Evolutionary conservation across 2,888 invertebrate genomes (phyloP).

Genomic region (Trachelus stipa): DNA sequence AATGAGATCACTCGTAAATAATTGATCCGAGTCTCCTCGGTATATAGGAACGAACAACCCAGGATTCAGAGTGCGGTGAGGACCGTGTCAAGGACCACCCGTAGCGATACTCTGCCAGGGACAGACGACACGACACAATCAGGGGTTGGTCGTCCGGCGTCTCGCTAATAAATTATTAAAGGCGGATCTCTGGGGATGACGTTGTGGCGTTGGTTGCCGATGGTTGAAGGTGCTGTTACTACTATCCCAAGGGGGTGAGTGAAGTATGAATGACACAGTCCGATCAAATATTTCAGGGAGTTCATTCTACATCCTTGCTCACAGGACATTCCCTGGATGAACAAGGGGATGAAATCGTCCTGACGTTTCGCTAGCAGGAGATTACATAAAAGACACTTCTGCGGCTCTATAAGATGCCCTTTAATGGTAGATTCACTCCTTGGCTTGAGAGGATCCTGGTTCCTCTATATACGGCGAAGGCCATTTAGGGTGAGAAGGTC

Average conservation of each 20-base stretch:
- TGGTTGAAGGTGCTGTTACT: background rate
- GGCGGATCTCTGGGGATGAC: conserved; percentile 63
- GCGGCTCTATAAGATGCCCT: background rate
- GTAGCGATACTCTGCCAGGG: conserved; percentile 56
- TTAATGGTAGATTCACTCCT: background rate
- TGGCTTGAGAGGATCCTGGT: background rate
- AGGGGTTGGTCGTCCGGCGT: conserved; percentile 35
- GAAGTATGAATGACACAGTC: background rate
- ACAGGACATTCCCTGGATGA: background rate
- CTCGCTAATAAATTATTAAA: conserved; percentile 67
- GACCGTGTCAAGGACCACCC: conserved; percentile 65
- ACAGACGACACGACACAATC: conserved; percentile 65
- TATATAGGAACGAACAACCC: conserved; percentile 56
- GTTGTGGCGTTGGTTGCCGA: conserved; percentile 31
- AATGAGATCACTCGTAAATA: conserved; percentile 44
- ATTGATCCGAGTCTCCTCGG: conserved; percentile 54
- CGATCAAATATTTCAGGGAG: background rate
- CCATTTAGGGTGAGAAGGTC: background rate
- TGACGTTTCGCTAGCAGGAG: background rate
- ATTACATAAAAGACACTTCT: background rate
- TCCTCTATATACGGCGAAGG: background rate
- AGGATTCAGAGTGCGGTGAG: conserved; percentile 36
- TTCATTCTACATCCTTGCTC: background rate
- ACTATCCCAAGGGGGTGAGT: background rate
- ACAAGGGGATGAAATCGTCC: background rate